Base-by-base conservation (phyloP, 2,113 vertebrate genomes). In the Daubentonia madagascariensis region DNA sequence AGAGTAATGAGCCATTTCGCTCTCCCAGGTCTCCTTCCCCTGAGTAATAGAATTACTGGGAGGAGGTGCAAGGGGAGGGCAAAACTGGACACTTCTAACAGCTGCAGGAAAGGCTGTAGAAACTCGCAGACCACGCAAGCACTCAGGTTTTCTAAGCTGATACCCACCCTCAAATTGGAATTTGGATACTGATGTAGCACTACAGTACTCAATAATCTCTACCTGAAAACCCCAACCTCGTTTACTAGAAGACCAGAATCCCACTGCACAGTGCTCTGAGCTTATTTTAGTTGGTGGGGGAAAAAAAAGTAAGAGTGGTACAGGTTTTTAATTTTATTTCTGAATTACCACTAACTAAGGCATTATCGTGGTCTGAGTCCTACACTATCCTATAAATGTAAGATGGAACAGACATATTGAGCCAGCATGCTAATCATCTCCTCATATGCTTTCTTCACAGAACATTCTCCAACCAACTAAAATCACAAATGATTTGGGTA, bases 1-100 rank as follows among this genome's bases (percentile, higher is more conserved):
- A 87, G 63, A 70, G 18, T 40, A 90, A 76, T 95, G 92, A 97
- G 84, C 97, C 95, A 97, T 91, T 89, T 93, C n/a, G 72, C 37
- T 78, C 43, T 68, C 67, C 57, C 43, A 75, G 20, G 67, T 90
- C 61, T 79, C 37, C 78, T 85, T 96, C 54, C 48, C 72, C 88
- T 72, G 85, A 95, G 78, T 54, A 92, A 97, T 22, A 57, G 90
- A 85, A 75, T 85, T 70, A 52, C 12, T 8, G 30, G 65, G 75
- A 96, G 61, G 61, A 96, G 65, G 68, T 30, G 2, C 9, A 25
- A 88, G 65, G 20, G 13, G 94, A 97, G 75, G 84, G 65, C 87
- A 85, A 61, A 87, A 22, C 57, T 67, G 48, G 52, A 65, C 63
- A 80, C 48, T 20, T 57, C 65, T 70, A 61, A 75, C 13, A 95